phyloP scores from a whole-genome alignment of 2,888 invertebrate species.

The Xestia c-nigrum region DNA sequence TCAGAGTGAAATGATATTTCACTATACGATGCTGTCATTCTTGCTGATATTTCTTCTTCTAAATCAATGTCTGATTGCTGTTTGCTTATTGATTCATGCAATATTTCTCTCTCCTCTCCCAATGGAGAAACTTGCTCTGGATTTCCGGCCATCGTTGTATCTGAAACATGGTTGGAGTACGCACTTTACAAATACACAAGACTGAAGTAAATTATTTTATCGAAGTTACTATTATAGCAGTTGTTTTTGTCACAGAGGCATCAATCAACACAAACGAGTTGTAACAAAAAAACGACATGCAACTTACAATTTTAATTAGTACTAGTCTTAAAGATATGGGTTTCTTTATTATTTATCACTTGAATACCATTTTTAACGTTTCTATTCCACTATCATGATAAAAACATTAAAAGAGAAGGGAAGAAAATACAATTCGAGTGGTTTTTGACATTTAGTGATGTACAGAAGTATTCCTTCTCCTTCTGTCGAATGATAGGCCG shows the following conservation, averaged over 20 bases:
- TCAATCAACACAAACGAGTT: background rate
- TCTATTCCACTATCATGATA: background rate
- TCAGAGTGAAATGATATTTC: slow-evolving; percentile 94
- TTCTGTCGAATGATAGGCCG: background rate
- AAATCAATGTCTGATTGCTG: slow-evolving; percentile 79
- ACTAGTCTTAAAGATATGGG: background rate
- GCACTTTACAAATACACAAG: background rate
- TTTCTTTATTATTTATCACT: background rate
- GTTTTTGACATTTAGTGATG: slow-evolving; percentile 41
- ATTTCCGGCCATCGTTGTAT: slow-evolving; percentile 65
- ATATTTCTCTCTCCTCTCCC: slow-evolving; percentile 62
- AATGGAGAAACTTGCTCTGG: slow-evolving; percentile 65
- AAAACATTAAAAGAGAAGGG: slow-evolving; percentile 2
- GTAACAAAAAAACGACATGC: background rate
- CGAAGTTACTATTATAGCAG: too few relatives aligned
- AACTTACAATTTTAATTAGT: slow-evolving; percentile 40
- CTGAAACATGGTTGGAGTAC: slow-evolving; percentile 22
- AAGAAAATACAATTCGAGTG: background rate
- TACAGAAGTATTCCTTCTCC: background rate
- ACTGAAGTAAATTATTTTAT: too few relatives aligned
- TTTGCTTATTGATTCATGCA: slow-evolving; percentile 68
- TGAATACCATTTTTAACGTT: slow-evolving; percentile 13
- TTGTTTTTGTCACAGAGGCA: background rate
- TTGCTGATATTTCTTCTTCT: slow-evolving; percentile 91
- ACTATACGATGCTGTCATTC: slow-evolving; percentile 95